Evolutionary conservation across 2,797 vertebrate species (phyloP).

Genomic region (Myiothlypis coronata): DNA sequence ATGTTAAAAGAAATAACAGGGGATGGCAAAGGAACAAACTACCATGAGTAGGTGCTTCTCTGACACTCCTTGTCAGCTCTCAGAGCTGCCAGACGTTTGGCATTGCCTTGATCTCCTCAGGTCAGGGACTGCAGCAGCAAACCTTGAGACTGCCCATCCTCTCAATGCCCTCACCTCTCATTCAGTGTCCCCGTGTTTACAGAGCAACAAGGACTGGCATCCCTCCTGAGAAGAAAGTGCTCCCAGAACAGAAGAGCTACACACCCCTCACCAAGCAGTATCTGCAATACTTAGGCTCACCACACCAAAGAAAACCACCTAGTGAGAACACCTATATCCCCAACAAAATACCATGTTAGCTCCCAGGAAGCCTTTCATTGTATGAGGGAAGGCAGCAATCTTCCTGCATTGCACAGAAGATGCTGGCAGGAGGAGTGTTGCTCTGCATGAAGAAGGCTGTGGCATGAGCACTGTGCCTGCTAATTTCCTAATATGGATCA

Average conservation of each 20-base stretch:
- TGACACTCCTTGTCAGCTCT: background rate
- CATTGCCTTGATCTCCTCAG: background rate
- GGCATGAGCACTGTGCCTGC: background rate
- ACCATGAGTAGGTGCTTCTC: background rate
- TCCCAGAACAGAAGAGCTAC: background rate
- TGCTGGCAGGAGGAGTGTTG: background rate
- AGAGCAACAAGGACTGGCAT: background rate
- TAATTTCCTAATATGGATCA: background rate
- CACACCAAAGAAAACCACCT: background rate
- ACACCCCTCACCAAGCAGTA: rapidly evolving
- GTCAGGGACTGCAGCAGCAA: background rate
- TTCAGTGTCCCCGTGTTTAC: rapidly evolving
- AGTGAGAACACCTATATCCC: background rate
- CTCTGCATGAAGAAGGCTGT: background rate
- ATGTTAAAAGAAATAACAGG: background rate
- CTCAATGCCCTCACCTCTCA: background rate
- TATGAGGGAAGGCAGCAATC: background rate
- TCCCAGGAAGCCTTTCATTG: background rate
- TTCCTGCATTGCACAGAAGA: background rate
- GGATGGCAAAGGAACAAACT: background rate
- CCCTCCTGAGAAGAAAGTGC: background rate
- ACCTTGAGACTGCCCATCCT: background rate
- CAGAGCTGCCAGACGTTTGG: background rate
- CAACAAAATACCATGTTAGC: rapidly evolving
- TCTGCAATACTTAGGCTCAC: background rate